Evolutionary conservation across 2,888 invertebrate species (phyloP).

Genomic region (Drosophila eohydei): DNA sequence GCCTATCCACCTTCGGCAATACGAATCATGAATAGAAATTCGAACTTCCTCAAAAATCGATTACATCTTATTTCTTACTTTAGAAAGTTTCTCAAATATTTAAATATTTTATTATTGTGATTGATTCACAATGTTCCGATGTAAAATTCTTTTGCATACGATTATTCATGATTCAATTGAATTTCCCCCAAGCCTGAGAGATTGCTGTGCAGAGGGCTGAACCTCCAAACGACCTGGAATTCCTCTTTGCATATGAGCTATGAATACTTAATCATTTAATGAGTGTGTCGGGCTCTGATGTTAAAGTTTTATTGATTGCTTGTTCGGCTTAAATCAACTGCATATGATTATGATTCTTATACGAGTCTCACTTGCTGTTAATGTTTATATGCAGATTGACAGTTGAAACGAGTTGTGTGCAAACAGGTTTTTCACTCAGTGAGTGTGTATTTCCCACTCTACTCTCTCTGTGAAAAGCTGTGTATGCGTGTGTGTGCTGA

Average conservation of each 20-base stretch:
- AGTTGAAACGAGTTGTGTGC: slow-evolving; percentile 32
- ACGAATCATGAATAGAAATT: neutral
- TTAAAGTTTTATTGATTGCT: slow-evolving; percentile 27
- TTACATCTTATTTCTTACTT: neutral
- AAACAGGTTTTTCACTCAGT: slow-evolving; percentile 39
- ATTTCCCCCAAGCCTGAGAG: slow-evolving; percentile 1
- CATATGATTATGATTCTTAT: slow-evolving; percentile 43
- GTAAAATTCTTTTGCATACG: slow-evolving; percentile 44
- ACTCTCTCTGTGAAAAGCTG: neutral
- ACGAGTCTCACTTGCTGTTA: slow-evolving; percentile 9
- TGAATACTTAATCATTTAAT: slow-evolving; percentile 38
- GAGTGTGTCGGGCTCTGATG: slow-evolving; percentile 23
- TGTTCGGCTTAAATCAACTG: slow-evolving; percentile 28
- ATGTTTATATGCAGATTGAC: slow-evolving; percentile 10
- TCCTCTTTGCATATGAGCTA: slow-evolving; percentile 24
- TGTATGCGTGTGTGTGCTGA: slow-evolving; percentile 29
- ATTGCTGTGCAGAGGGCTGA: neutral
- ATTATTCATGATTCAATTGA: slow-evolving; percentile 37
- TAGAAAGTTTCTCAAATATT: neutral
- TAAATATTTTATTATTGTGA: neutral
- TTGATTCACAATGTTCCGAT: neutral
- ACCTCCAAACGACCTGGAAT: slow-evolving; percentile 14
- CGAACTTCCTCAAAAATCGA: neutral
- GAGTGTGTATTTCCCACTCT: neutral
- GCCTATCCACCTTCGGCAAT: neutral